phyloP scores from a whole-genome alignment of 1,140 invertebrate genomes.

The Chrysomallon squamiferum region DNA sequence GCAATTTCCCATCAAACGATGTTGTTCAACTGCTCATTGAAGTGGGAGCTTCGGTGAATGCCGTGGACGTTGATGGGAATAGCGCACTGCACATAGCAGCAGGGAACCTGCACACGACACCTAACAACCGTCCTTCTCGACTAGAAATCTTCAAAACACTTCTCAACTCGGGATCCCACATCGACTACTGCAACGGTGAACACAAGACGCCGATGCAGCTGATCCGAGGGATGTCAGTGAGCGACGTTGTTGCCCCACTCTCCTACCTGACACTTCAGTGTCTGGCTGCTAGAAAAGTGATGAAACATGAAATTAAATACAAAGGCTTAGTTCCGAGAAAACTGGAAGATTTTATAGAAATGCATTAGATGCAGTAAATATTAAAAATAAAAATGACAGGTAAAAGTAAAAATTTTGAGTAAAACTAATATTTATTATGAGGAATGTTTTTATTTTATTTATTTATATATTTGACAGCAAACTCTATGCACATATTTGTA shows the following conservation, averaged over 20 bases:
- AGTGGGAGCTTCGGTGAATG: slow-evolving; percentile 82
- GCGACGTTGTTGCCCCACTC: slow-evolving; percentile 76
- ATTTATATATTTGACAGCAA: too few relatives aligned
- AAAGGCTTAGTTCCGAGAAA: slow-evolving; percentile 74
- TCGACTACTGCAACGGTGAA: slow-evolving; percentile 83
- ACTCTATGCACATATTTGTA: too few relatives aligned
- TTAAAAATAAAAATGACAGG: too few relatives aligned
- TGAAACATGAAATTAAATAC: slow-evolving; percentile 74
- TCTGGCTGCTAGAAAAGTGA: slow-evolving; percentile 79
- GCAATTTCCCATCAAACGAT: slow-evolving; percentile 76
- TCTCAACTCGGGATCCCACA: slow-evolving; percentile 81
- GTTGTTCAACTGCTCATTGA: slow-evolving; percentile 80
- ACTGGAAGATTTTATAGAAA: slow-evolving; percentile 80
- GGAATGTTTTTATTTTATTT: too few relatives aligned
- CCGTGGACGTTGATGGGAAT: slow-evolving; percentile 74
- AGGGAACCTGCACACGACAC: slow-evolving; percentile 75
- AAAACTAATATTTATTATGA: too few relatives aligned
- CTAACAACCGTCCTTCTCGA: slow-evolving; percentile 66
- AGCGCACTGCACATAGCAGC: slow-evolving; percentile 83
- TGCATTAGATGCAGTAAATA: slow-evolving; percentile 67
- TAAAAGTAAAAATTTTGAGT: too few relatives aligned
- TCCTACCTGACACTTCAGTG: slow-evolving; percentile 79
- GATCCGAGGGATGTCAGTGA: slow-evolving; percentile 72
- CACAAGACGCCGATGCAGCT: slow-evolving; percentile 75
- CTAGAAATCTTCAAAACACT: slow-evolving; percentile 73